Evolutionary conservation across 2,888 invertebrate species (phyloP).

Genomic region (Sisyra terminalis): DNA sequence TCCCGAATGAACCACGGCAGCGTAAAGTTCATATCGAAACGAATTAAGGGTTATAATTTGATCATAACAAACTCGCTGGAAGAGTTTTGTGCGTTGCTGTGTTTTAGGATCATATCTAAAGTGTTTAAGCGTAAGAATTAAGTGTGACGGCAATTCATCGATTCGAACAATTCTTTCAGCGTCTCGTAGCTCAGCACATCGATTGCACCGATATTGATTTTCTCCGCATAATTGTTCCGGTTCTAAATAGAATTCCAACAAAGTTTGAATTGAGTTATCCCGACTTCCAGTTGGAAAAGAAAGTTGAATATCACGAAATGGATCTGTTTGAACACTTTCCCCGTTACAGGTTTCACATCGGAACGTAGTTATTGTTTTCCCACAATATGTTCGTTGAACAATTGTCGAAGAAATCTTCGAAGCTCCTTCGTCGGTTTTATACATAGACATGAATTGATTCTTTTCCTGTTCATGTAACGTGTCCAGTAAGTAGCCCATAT

Average conservation of each 20-base stretch:
- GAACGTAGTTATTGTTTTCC: slow-evolving; percentile 55
- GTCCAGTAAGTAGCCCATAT: slow-evolving; percentile 56
- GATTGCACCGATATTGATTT: slow-evolving; percentile 67
- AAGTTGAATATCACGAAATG: slow-evolving; percentile 64
- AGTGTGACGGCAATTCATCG: slow-evolving; percentile 55
- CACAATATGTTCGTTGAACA: slow-evolving; percentile 60
- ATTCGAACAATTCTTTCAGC: slow-evolving; percentile 56
- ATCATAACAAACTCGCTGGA: slow-evolving; percentile 35
- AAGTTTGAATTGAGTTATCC: slow-evolving; percentile 52
- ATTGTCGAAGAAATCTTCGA: slow-evolving; percentile 23
- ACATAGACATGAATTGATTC: slow-evolving; percentile 12
- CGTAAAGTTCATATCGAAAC: slow-evolving; percentile 54
- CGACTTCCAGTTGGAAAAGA: slow-evolving; percentile 42
- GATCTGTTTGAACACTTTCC: slow-evolving; percentile 56
- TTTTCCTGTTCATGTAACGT: slow-evolving; percentile 58
- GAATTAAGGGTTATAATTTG: slow-evolving; percentile 22
- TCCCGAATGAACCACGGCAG: slow-evolving; percentile 73
- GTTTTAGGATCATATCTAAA: slow-evolving; percentile 58
- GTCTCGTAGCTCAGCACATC: slow-evolving; percentile 56
- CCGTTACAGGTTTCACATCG: slow-evolving; percentile 56
- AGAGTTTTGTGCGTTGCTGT: slow-evolving; percentile 62
- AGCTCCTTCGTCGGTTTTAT: slow-evolving; percentile 13
- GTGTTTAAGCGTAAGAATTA: slow-evolving; percentile 66
- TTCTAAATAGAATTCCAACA: slow-evolving; percentile 61
- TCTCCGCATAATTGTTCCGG: slow-evolving; percentile 64